phyloP scores from a whole-genome alignment of 2,113 vertebrate genomes.

The Tupaia tana region DNA sequence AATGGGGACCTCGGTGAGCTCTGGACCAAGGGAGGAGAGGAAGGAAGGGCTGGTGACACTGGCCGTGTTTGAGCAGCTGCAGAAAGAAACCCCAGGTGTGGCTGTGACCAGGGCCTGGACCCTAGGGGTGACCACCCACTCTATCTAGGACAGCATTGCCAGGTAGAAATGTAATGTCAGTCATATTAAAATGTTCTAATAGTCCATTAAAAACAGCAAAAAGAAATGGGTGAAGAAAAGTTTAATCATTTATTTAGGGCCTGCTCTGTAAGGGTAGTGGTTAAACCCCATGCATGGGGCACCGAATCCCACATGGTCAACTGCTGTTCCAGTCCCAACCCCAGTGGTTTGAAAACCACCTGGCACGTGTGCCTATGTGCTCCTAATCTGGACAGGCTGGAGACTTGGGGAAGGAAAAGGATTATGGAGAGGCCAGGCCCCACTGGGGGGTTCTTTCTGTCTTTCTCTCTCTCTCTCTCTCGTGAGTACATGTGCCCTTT shows the following conservation, averaged over 20 bases:
- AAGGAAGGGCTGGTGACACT: background rate
- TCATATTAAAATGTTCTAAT: background rate
- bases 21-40: background rate
- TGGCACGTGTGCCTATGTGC: too few species aligned
- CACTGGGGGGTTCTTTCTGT: too few species aligned
- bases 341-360: too few species aligned
- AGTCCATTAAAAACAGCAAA: background rate
- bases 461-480: too few species aligned
- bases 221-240: background rate
- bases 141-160: background rate
- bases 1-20: background rate
- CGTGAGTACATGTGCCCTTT: too few species aligned
- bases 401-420: too few species aligned
- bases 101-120: background rate
- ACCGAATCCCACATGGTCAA: too few species aligned
- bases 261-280: too few species aligned
- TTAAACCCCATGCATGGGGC: too few species aligned
- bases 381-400: too few species aligned
- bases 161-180: background rate
- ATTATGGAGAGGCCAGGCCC: too few species aligned
- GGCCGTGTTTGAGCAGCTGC: accelerated
- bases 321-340: too few species aligned
- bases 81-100: background rate
- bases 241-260: background rate
- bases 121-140: background rate